Evolutionary conservation across 1,140 invertebrate species (phyloP), one percentile per base, ranked within the genome.

Genomic region (Procambarus virginalis): DNA sequence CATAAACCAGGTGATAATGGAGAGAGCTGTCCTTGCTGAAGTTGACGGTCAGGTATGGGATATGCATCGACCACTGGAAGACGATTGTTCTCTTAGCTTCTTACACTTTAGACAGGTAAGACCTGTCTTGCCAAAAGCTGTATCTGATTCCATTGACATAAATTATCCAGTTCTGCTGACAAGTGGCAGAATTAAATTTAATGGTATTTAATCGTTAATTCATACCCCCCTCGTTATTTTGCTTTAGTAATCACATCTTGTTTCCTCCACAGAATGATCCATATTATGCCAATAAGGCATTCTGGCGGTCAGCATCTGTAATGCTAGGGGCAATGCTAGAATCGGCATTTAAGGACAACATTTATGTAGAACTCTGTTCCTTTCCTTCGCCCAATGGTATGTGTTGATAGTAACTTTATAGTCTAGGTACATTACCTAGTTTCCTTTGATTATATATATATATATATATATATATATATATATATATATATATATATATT

Each of bases 221-320:
- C 34, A 34, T 34, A 34, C 34, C 34, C 34, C 34, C 1, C 0
- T 34, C n/a, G 55, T 58, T 58, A 8, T 58, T 58, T 58, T 58
- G 55, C 12, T 64, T 64, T 64, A 17, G 12, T 64, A 17, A 64
- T 20, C 17, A 64, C 17, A 64, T 73, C 22, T 34, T 79, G 51
- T 12, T 79, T 79, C 48, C 17, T 20, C 46, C 83, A 46, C 88
- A 89, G 88, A 48, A 70, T 64, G 88, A 89, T 77, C 88, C 88
- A 34, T 93, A 91, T 88, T 91, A 95, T 78, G 96, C 97, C 0
- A 98, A 98, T 92, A 95, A 96, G 93, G 96, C 97, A 0, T 99
- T 98, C 93, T 99, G 98, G 98, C 95, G 97, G 79, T 97, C 96
- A 2, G 98, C 98, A 94, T 98, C 97, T 1, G 96, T 99, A 92